Evolutionary conservation across 2,113 vertebrate genomes (phyloP), one percentile per base, ranked within the genome.

Genomic region (Malaclemys terrapin): DNA sequence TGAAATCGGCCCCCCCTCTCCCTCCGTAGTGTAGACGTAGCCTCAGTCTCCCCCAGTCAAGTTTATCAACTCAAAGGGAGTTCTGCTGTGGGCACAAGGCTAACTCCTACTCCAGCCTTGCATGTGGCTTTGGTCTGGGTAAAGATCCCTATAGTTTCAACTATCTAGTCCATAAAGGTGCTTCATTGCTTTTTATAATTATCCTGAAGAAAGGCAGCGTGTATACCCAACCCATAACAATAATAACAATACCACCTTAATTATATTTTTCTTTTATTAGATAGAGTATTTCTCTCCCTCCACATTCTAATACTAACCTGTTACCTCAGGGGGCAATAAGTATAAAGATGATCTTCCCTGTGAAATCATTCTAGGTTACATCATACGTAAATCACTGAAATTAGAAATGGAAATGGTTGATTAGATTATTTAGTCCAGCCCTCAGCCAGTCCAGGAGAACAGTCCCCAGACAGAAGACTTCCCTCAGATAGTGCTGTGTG

Each of bases 401-500:
- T 57, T 90, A 96, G 84, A 92, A 85, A 81, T 91, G 84, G 91
- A 83, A 85, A 80, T 84, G 42, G 62, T 75, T 95, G 88, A 96
- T 95, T 90, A 87, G 89, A 93, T 95, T 95, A 49, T 91, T 80
- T 35, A 93, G 89, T 85, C 83, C 80, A 72, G 82, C 81, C 78
- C 19, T 0, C 83, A 91, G 89, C 9, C 93, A 93, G 96, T 53
- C 94, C 89, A 0, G 0, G 52, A 91, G 94, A 88, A 54, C 0
- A 0, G 29, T 90, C 84, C 93, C 94, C 0, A 0, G 88, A 93
- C 94, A 95, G 87, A 52, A 88, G 35, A 96, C 92, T 91, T 56
- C 45, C 50, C 54, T 49, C 42, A 10, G 89, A 91, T 97, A 82
- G 88, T 94, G 93, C 89, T 97, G 91, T 69, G 89, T 94, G 94